Evolutionary conservation across 2,113 vertebrate genomes (phyloP).

Genomic region (Brachirus orientalis): DNA sequence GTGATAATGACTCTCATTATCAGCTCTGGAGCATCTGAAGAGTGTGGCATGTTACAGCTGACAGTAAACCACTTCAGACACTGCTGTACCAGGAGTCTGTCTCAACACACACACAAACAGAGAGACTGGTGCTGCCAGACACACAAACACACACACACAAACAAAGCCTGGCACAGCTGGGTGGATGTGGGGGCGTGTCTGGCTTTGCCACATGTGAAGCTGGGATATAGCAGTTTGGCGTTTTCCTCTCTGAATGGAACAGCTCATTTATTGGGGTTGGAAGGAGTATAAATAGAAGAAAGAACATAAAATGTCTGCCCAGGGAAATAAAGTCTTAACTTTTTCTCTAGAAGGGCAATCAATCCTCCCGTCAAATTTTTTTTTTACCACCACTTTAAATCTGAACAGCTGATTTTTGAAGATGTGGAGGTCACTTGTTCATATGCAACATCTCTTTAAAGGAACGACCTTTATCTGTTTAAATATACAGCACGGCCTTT

Average conservation of each 20-base stretch:
- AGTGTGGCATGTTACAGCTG: slow-evolving; percentile 79
- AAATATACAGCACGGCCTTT: slow-evolving; percentile 6
- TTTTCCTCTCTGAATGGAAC: slow-evolving; percentile 34
- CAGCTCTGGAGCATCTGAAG: slow-evolving; percentile 75
- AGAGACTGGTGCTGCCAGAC: slow-evolving; percentile 56
- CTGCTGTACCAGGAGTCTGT: slow-evolving; percentile 35
- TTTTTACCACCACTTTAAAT: neutral
- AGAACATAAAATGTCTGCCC: neutral
- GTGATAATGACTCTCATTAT: slow-evolving; percentile 79
- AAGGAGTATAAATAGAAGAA: slow-evolving; percentile 23
- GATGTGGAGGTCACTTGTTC: neutral
- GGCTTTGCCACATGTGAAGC: slow-evolving; percentile 62
- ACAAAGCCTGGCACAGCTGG: slow-evolving; percentile 74
- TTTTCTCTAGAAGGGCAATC: neutral
- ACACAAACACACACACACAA: no score
- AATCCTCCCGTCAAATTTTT: neutral
- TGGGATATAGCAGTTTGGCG: slow-evolving; percentile 51
- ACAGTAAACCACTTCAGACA: slow-evolving; percentile 78
- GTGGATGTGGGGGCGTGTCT: slow-evolving; percentile 59
- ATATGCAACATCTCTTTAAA: neutral
- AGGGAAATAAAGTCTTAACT: slow-evolving; percentile 6
- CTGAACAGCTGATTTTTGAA: slow-evolving; percentile 13
- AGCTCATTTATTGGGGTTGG: slow-evolving; percentile 27
- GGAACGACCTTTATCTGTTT: neutral
- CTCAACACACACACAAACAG: slow-evolving; percentile 32